Evolutionary conservation across 2,797 vertebrate genomes (phyloP), one percentile per base, ranked within the genome.

Genomic region (Coranthus polyacanthus): DNA sequence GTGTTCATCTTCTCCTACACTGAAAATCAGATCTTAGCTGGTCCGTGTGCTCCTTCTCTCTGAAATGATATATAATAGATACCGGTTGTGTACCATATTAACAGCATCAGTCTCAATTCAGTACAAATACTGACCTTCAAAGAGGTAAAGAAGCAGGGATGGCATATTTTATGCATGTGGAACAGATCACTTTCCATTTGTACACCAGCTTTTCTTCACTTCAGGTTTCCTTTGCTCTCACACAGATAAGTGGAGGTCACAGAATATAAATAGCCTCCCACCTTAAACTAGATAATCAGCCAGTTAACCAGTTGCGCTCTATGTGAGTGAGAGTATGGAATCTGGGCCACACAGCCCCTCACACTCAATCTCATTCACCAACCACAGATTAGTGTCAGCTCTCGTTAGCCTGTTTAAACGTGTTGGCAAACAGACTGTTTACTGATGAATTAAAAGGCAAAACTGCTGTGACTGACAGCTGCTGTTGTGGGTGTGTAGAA

Each of bases 381-480:
- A 34, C 64, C 63, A 53, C 65, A 65, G 88, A 82, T 85, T 84
- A 84, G 77, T 63, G 75, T 82, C 85, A 73, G 60, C 68, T 83
- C 58, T 70, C 13, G 41, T 87, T 76, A 68, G 68, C 11, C 2
- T n/a, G n/a, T n/a, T n/a, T n/a, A n/a, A n/a, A n/a, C n/a, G n/a
- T n/a, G n/a, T n/a, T n/a, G 26, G 22, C n/a, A n/a, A 11, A 47
- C 44, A 1, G 3, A 18, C 50, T 17, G 9, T 71, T 56, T 38
- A 55, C 8, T 11, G 36, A 22, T 13, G 4, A 67, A 12, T 67
- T 53, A n/a, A 66, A 37, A 0, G 0, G 21, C 12, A 12, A 20
- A 1, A 6, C 29, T 45, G 47, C 21, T 47, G 16, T 26, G 52
- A 52, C 1, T 32, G 50, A 52, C 54, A 15, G 42, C 46, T 5